phyloP scores from a whole-genome alignment of 2,888 invertebrate species.

The Cerastoderma edule region DNA sequence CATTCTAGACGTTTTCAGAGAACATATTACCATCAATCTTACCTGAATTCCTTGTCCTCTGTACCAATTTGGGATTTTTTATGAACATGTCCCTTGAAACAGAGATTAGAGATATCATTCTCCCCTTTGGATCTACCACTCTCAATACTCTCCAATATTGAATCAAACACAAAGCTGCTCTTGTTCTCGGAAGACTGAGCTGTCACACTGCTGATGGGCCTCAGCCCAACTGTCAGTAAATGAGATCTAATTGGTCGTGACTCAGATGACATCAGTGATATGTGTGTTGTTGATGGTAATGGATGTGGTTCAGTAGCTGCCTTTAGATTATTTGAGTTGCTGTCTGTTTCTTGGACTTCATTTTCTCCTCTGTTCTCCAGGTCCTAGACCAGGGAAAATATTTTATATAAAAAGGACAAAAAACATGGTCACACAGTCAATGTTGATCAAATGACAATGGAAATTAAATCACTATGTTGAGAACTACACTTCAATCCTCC shows the following conservation, averaged over 20 bases:
- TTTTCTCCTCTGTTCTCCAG: background rate
- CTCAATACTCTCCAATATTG: constrained; percentile 67
- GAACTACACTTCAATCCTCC: too few relatives aligned
- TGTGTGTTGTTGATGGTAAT: background rate
- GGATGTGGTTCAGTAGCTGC: constrained; percentile 10
- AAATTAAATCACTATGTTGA: too few relatives aligned
- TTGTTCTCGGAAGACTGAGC: constrained; percentile 21
- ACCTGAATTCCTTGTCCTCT: too few relatives aligned
- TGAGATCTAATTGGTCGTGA: background rate
- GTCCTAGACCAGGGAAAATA: background rate
- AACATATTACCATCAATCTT: too few relatives aligned
- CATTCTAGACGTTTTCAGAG: too few relatives aligned
- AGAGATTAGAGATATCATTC: background rate
- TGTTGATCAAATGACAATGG: too few relatives aligned
- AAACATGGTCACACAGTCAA: too few relatives aligned
- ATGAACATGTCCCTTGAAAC: constrained; percentile 51
- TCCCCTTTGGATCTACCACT: constrained; percentile 32
- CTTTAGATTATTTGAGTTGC: constrained; percentile 38
- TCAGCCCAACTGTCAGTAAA: constrained; percentile 4
- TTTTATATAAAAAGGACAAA: too few relatives aligned
- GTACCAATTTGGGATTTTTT: constrained; percentile 8
- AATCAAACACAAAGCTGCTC: constrained; percentile 46
- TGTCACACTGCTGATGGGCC: constrained; percentile 5
- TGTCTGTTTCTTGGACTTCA: constrained; percentile 27
- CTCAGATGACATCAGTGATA: background rate